Base-by-base conservation (phyloP, 1,140 invertebrate genomes). In the Ylistrum balloti region DNA sequence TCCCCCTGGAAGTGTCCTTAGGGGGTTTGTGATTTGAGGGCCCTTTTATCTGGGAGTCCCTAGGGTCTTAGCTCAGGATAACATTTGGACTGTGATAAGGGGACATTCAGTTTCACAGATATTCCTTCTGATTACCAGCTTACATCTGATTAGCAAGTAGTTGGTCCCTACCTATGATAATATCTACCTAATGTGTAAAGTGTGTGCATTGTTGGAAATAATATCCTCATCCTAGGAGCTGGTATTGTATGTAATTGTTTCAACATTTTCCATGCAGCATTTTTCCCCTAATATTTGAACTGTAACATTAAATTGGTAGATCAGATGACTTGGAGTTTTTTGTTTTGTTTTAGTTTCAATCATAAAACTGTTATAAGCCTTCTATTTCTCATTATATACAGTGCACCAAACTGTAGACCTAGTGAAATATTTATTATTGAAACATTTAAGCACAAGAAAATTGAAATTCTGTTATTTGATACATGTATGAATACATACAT, bases 61-160 rank as follows among this genome's bases (percentile, higher is more conserved):
- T 74, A 74, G 56, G 56, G 56, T 74, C 56, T 74, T 28, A 74
- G 56, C 22, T 28, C n/a, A 28, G 56, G 56, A 74, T 74, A 74
- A 74, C 56, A 74, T 74, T 74, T 74, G n/a, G 22, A 74, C 56
- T 28, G 56, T 74, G 56, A 74, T 74, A 74, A 74, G 7, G 56
- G 56, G 56, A 74, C 56, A 74, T 74, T 74, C 56, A 28, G 17
- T 74, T 74, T 74, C 56, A 74, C 56, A 74, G 56, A 74, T 74
- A 74, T 74, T 74, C n/a, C 56, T 74, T 28, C 56, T 74, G 56
- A 74, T 74, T 74, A 74, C 56, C 56, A 74, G 56, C 56, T 74
- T 74, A 74, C 5, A 7, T 74, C 56, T 74, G 56, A 74, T 74
- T 74, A 74, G 17, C 56, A 74, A 74, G 56, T 74, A n/a, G n/a